Percentiles rank a stretch among this genome's conserved stretches.
These are phyloP conservation scores for Listronotus bonariensis DNA, from an alignment of 1,140 invertebrate species.

Conservation along the genomic window DNA sequence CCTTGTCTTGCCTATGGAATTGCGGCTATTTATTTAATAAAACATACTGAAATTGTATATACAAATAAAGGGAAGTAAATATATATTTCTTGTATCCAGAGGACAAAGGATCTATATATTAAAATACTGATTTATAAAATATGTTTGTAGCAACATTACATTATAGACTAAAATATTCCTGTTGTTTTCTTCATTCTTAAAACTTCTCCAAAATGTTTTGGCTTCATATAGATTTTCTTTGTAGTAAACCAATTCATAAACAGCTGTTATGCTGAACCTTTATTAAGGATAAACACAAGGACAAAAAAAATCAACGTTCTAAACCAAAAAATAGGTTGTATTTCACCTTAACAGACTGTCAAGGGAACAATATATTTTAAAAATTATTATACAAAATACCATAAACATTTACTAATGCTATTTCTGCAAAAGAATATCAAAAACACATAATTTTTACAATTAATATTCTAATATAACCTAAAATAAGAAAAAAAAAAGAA, in stretches of 20 bases:
- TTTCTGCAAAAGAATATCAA: slow-evolving; percentile 15
- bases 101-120: slow-evolving; percentile 71
- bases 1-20: slow-evolving; percentile 90
- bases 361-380: slow-evolving; percentile 35
- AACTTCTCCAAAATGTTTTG: no score
- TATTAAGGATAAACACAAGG: background rate
- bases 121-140: background rate
- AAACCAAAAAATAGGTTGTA: slow-evolving; percentile 1
- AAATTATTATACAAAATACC: slow-evolving; percentile 49
- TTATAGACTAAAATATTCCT: no score
- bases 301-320: no score
- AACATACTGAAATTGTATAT: slow-evolving; percentile 75
- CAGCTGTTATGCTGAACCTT: no score
- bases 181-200: no score
- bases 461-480: background rate
- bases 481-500: background rate
- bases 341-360: slow-evolving; percentile 2
- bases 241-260: no score
- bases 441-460: slow-evolving; percentile 1
- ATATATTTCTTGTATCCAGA: slow-evolving; percentile 89
- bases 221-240: no score
- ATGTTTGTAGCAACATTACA: no score
- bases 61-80: slow-evolving; percentile 73
- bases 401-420: slow-evolving; percentile 24
- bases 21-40: slow-evolving; percentile 80